Percentiles rank a stretch among this genome's conserved stretches.
Conservation (phyloP, 35 echinoderm and acorn worm species). For the Nesometra sesokonis region DNA sequence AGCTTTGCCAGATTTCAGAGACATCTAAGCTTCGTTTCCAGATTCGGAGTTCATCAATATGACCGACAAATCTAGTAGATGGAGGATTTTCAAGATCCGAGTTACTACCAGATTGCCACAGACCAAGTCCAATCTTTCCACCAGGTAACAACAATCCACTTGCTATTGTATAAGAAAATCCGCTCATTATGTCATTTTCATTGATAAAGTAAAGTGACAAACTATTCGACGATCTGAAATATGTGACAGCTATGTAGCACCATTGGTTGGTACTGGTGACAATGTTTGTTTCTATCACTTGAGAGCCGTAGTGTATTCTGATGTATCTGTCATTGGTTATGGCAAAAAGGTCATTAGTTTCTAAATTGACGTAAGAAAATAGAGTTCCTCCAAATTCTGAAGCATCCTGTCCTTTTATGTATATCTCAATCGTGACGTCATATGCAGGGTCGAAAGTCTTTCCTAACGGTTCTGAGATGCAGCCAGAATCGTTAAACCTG, state of each 20-base stretch:
- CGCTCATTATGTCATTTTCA: constrained; percentile 22
- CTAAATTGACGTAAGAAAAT: constrained; percentile 15
- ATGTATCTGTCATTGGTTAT: constrained; percentile 40
- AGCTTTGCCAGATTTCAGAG: constrained; percentile 31
- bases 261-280: constrained; percentile 21
- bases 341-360: constrained; percentile 12
- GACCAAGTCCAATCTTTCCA: constrained; percentile 50
- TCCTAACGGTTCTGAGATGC: constrained; percentile 36
- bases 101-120: constrained; percentile 37
- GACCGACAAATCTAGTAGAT: constrained; percentile 27
- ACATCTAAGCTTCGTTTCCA: constrained; percentile 58
- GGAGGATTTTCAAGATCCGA: constrained; percentile 5
- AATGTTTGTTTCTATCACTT: constrained; percentile 35
- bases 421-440: constrained; percentile 65
- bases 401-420: constrained; percentile 21
- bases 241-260: constrained; percentile 59
- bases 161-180: constrained; percentile 21
- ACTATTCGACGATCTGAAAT: constrained; percentile 14
- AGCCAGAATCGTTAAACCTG: constrained; percentile 47
- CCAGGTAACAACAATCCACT: constrained; percentile 22
- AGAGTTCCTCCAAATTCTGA: constrained; percentile 19
- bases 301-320: constrained; percentile 15
- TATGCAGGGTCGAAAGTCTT: constrained; percentile 7
- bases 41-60: constrained; percentile 71
- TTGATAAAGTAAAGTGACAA: constrained; percentile 45